A percentile compares a stretch with the other conserved stretches of the same genome.
Conservation (phyloP, 2,888 invertebrate species). For the Cheilosia soror region DNA sequence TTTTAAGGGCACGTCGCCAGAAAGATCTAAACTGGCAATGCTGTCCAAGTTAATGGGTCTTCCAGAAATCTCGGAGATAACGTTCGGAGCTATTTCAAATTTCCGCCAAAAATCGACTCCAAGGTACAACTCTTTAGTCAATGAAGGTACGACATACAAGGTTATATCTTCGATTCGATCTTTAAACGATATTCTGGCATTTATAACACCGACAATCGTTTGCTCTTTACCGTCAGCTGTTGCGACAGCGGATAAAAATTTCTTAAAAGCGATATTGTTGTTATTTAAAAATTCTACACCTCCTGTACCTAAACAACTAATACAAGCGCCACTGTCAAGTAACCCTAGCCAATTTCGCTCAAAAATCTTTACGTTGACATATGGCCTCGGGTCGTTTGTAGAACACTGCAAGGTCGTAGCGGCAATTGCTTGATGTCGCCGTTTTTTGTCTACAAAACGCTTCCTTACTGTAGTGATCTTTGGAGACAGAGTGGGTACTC, state of each 20-base stretch:
- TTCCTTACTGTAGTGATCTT: not conserved
- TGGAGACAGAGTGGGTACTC: not conserved
- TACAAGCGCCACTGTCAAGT: not conserved
- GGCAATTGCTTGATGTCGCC: constrained; percentile 10
- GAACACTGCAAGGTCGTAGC: not conserved
- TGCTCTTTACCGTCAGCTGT: not conserved
- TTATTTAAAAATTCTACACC: not conserved
- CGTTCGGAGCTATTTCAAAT: not conserved
- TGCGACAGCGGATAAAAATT: not conserved
- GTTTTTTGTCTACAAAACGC: constrained; percentile 3
- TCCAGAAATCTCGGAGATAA: not conserved
- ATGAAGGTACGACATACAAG: not conserved
- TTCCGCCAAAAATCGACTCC: not conserved
- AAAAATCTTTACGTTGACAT: not conserved
- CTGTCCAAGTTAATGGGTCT: not conserved
- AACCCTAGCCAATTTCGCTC: not conserved
- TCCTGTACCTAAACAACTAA: not conserved
- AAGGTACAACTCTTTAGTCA: not conserved
- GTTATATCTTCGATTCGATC: not conserved
- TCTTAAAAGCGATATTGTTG: not conserved
- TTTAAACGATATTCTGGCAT: not conserved
- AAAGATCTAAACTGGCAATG: not conserved
- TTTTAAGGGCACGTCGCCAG: not conserved
- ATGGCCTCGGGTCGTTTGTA: not conserved
- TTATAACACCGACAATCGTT: not conserved